Base-by-base conservation (phyloP, 2,888 invertebrate genomes). In the Hetaerina titia region DNA sequence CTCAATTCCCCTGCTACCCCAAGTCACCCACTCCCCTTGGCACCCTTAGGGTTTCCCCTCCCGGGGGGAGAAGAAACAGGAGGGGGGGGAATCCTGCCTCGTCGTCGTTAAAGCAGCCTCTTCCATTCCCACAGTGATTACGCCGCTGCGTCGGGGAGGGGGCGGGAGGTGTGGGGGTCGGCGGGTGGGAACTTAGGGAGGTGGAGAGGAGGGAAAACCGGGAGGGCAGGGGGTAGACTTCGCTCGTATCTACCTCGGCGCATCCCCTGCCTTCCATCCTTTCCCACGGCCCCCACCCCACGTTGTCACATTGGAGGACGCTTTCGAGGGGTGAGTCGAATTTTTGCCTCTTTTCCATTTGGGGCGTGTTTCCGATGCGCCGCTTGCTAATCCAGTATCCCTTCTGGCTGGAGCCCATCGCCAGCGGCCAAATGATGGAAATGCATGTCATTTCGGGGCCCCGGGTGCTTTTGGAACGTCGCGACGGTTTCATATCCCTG, bases 91-190 rank as follows among this genome's bases (percentile, higher is more conserved):
- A 31, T 81, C 81, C 81, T 13, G 81, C 11, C 25, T 11, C 58
- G 11, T 31, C 64, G 64, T 64, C 63, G 63, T 56, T 69, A 90
- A 56, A 63, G 45, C 90, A 90, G 63, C 90, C 25, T 64, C 90
- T 64, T 90, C 90, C 45, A 64, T 90, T 90, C 90, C 90, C 90
- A 90, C 90, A 90, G 90, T 90, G 90, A 90, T 90, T 90, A 90
- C 90, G 90, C 11, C 63, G 90, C 31, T 90, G 90, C 60, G 60
- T 25, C 63, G 25, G 22, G 13, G 63, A 45, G 7, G n/a, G 58
- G n/a, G 63, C 11, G 64, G 63, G 90, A n/a, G n/a, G n/a, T n/a
- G n/a, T 45, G 64, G 19, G 90, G 11, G 45, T 58, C n/a, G 8
- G 90, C 45, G 31, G 88, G 22, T 6, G 0, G 25, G 88, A 6